Base-by-base conservation (phyloP, 2,113 vertebrate species). In the Tringa solitaria region DNA sequence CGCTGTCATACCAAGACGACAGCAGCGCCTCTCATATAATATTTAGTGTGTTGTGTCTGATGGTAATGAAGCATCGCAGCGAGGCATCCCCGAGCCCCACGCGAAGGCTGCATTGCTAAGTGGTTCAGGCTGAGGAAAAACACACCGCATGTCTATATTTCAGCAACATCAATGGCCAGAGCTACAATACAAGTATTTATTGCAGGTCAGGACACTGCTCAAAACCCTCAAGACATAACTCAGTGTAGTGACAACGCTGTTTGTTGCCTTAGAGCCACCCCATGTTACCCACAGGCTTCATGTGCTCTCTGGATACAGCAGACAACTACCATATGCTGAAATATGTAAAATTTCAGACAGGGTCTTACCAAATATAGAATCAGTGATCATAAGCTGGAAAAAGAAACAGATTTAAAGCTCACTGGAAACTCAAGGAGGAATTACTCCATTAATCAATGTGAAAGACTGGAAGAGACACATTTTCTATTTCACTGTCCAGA, bases 401-500 rank as follows among this genome's bases (percentile, higher is more conserved):
- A 53, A 50, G 64, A 87, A 69, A 1, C 7, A 87, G 89, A 51
- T 91, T 96, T 81, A 57, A 48, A 41, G 86, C 75, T 75, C n/a
- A 6, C 75, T 96, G 94, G 93, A 82, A 97, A 93, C n/a, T 94
- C 77, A 35, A 26, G 51, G 43, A 84, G 89, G 87, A 95, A 48
- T 1, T 6, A 21, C 61, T 32, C 73, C 87, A 92, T 96, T 46
- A 91, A 96, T 94, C 95, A 96, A 74, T 0, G 2, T 35, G 32
- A 80, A 89, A 63, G 59, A 54, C 41, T 56, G 86, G 80, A 79
- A 92, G 84, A 94, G 65, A 82, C n/a, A 70, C 7, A 28, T 89
- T 96, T 96, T 95, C 95, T 95, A 97, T 64, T 72, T 85, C 81
- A 22, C 69, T 85, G 81, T 87, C 94, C 93, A 96, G 84, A 93